phyloP scores from a whole-genome alignment of 2,113 vertebrate species.

The Thamnaconus septentrionalis region DNA sequence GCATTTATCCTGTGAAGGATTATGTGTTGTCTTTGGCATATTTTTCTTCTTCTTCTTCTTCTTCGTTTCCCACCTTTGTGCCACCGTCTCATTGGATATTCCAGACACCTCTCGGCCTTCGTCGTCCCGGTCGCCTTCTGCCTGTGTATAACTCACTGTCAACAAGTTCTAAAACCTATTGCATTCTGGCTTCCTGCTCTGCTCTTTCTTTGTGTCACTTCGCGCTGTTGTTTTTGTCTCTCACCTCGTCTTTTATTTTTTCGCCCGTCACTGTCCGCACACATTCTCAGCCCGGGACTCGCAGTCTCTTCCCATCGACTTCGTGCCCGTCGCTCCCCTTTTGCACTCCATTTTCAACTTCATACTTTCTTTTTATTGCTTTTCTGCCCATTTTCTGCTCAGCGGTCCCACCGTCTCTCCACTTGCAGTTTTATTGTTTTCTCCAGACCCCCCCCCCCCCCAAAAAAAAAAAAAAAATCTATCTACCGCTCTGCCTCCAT shows the following conservation, averaged over 20 bases:
- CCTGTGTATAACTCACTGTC: slow-evolving; percentile 26
- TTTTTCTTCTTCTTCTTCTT: background rate
- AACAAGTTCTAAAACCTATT: slow-evolving; percentile 31
- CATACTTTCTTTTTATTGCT: slow-evolving; percentile 30
- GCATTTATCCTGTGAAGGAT: no score
- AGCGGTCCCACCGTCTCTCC: slow-evolving; percentile 12
- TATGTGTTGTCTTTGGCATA: background rate
- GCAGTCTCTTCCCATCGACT: slow-evolving; percentile 3
- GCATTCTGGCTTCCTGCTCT: slow-evolving; percentile 1
- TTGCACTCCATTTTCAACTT: slow-evolving; percentile 22
- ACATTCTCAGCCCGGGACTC: slow-evolving; percentile 25
- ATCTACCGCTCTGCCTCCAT: background rate
- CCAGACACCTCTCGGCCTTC: slow-evolving; percentile 9
- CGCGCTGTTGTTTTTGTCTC: slow-evolving; percentile 16
- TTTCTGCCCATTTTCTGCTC: slow-evolving; percentile 5
- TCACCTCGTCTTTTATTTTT: slow-evolving; percentile 8
- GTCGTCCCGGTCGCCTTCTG: background rate
- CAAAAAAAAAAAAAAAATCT: background rate
- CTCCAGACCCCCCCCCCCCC: background rate
- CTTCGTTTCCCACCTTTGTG: slow-evolving; percentile 4
- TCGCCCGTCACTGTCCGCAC: background rate
- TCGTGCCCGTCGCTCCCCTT: slow-evolving; percentile 10
- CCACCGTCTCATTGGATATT: slow-evolving; percentile 31
- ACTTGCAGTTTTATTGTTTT: slow-evolving; percentile 2
- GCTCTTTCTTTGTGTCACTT: slow-evolving; percentile 9